Conservation (phyloP, 2,797 vertebrate species). For the Columba guinea region DNA sequence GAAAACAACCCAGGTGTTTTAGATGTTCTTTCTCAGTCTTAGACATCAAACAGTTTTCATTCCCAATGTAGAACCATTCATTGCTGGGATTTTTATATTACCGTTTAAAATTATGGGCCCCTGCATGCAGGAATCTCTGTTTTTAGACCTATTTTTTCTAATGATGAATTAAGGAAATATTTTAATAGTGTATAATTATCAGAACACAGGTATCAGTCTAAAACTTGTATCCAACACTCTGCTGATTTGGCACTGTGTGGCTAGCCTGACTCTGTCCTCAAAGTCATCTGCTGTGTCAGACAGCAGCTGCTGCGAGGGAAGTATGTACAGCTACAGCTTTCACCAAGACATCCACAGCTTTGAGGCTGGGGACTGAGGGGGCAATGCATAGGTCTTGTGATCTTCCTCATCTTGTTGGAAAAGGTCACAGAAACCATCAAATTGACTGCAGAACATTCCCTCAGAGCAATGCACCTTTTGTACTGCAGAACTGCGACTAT, state of each 20-base stretch:
- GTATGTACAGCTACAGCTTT: conserved; percentile 19
- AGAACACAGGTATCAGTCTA: neutral
- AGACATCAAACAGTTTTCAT: neutral
- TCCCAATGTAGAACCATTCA: neutral
- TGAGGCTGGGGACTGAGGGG: neutral
- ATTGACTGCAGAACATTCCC: conserved; percentile 26
- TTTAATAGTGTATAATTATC: neutral
- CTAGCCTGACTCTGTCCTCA: conserved; percentile 7
- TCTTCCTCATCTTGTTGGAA: neutral
- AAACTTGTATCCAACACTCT: neutral
- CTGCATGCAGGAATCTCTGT: neutral
- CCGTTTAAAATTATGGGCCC: neutral
- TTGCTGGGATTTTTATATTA: neutral
- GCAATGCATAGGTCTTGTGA: neutral
- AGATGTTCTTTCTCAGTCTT: neutral
- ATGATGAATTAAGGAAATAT: neutral
- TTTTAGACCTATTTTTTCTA: neutral
- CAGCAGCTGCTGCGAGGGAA: neutral
- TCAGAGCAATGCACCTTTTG: conserved; percentile 34
- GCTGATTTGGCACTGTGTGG: neutral
- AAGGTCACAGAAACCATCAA: conserved; percentile 38
- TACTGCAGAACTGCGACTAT: neutral
- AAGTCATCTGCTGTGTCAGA: conserved; percentile 31
- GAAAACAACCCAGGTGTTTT: neutral
- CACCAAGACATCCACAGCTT: neutral